These are phyloP conservation scores for Hiodon alosoides DNA, from an alignment of 2,113 vertebrate species.

Conservation along the genomic window DNA sequence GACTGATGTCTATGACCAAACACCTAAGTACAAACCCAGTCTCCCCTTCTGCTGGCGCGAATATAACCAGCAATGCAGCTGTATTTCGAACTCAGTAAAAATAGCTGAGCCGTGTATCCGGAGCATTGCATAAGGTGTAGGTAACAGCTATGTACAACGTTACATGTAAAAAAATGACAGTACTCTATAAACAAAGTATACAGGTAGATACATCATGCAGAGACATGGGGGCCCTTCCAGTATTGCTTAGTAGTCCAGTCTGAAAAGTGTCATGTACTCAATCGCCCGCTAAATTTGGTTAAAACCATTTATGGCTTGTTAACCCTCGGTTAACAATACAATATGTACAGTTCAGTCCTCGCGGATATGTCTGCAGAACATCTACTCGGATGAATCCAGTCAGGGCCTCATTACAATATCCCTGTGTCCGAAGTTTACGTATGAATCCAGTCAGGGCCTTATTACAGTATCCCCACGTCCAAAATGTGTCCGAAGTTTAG, in stretches of 20 bases:
- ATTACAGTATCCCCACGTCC: background rate
- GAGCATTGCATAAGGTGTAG: slow-evolving; percentile 50
- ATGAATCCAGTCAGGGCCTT: slow-evolving; percentile 13
- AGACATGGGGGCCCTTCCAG: slow-evolving; percentile 37
- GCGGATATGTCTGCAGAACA: slow-evolving; percentile 17
- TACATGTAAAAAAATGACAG: slow-evolving; percentile 57
- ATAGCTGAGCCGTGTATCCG: slow-evolving; percentile 40
- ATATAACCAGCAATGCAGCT: slow-evolving; percentile 34
- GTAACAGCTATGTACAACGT: slow-evolving; percentile 59
- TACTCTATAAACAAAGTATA: slow-evolving; percentile 60
- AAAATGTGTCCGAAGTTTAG: slow-evolving; percentile 29
- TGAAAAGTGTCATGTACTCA: slow-evolving; percentile 18
- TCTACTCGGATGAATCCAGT: slow-evolving; percentile 6
- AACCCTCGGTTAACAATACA: slow-evolving; percentile 21
- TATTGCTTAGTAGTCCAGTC: slow-evolving; percentile 46
- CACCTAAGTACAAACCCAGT: slow-evolving; percentile 33
- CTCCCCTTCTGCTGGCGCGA: slow-evolving; percentile 25
- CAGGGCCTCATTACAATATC: slow-evolving; percentile 6
- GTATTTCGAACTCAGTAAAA: slow-evolving; percentile 36
- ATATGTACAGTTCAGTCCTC: slow-evolving; percentile 29
- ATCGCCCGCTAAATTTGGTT: slow-evolving; percentile 28
- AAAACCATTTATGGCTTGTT: slow-evolving; percentile 33
- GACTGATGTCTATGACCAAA: slow-evolving; percentile 15
- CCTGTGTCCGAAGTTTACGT: background rate
- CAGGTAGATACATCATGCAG: slow-evolving; percentile 57